Base-by-base conservation (phyloP, 92 coral and sea anemone species). In the Diadumene lineata region DNA sequence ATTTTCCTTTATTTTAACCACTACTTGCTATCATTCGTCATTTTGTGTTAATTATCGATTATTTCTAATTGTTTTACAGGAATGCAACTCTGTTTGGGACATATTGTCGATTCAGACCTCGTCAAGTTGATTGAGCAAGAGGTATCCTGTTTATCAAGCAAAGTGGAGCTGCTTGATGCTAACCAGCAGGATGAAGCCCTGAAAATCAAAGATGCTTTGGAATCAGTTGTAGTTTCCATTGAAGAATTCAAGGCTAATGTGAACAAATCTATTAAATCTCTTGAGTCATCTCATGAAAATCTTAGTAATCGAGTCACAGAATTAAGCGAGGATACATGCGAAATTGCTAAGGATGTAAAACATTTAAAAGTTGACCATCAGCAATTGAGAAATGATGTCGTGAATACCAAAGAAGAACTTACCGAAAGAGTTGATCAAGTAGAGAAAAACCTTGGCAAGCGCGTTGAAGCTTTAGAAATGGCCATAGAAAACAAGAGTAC, bases 71-170 rank as follows among this genome's bases (percentile, higher is more conserved):
- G n/a, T n/a, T 17, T 53, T 53, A 13, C 3, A 92, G 98, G 98
- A 15, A 66, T 92, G 60, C 66, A 81, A 44, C 66, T 92, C 62
- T 92, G 98, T 77, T 64, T 87, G 64, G 96, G 98, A 22, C 33
- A 73, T 44, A 79, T 86, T 22, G 92, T 92, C n/a, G 98, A 92
- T 58, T 70, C 85, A 25, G 98, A 86, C 69, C 69, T 90, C 9
- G 53, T 92, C 63, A 84, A 81, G 27, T 85, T 92, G 1, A 50
- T 92, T 57, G 78, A 78, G 9, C 61, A 10, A 0, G 92, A 92
- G 27, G 83, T 92, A 28, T 62, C 68, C 21, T 70, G 34, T 28
- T 83, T 92, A 19, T 22, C 27, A 18, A 48, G 60, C 19, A 80
- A 86, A 43, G 57, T 82, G 4, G 68, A 81, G 24, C 31, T 23